These are phyloP conservation scores for Heliothis subflexa DNA, from an alignment of 1,140 invertebrate species.

Conservation along the genomic window DNA sequence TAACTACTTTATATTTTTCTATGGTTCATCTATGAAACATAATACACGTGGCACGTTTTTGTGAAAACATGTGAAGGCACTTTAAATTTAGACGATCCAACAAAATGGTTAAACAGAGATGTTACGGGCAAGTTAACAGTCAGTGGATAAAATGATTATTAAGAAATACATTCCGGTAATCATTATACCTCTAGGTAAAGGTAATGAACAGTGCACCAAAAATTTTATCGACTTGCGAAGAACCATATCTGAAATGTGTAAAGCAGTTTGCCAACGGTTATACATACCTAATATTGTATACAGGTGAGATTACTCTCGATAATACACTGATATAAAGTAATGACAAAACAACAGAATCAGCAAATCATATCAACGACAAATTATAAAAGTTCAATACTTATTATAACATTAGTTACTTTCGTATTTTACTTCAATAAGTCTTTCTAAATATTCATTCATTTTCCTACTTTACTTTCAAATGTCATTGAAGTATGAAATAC, in stretches of 20 bases:
- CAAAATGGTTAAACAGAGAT: constrained; percentile 33
- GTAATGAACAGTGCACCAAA: constrained; percentile 34
- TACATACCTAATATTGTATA: constrained; percentile 37
- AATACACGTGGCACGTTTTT: constrained; percentile 56
- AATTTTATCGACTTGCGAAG: constrained; percentile 23
- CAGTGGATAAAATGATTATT: not conserved
- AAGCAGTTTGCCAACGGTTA: constrained; percentile 49
- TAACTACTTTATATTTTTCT: constrained; percentile 51
- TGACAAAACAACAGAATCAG: constrained; percentile 48
- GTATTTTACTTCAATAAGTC: constrained; percentile 86
- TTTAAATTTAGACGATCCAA: constrained; percentile 70
- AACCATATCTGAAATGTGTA: constrained; percentile 1
- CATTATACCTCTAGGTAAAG: not conserved
- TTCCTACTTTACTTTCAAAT: constrained; percentile 84
- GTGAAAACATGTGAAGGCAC: constrained; percentile 78
- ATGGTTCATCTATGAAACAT: constrained; percentile 30
- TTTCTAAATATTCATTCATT: constrained; percentile 85
- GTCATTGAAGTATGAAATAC: constrained; percentile 85
- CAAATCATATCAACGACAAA: constrained; percentile 62
- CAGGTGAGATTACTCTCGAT: constrained; percentile 37
- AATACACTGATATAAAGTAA: constrained; percentile 36
- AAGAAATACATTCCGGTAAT: not conserved
- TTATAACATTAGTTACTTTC: constrained; percentile 83
- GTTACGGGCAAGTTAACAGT: not conserved
- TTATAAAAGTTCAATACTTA: constrained; percentile 80